A percentile compares a stretch with the other conserved stretches of the same genome.
phyloP scores from a whole-genome alignment of 2,113 vertebrate genomes.

The Phoxinus phoxinus region DNA sequence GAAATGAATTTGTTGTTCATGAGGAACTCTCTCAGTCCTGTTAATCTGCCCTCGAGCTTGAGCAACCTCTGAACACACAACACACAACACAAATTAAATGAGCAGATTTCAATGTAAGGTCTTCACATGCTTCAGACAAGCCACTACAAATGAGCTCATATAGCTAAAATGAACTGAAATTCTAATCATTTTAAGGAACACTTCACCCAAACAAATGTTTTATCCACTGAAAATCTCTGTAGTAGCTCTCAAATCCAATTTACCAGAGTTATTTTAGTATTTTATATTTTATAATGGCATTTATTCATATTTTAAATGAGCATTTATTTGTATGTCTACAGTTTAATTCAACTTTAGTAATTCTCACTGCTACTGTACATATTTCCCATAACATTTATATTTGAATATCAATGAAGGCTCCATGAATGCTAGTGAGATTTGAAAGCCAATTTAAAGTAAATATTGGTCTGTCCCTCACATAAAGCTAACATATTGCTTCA shows the following conservation, averaged over 20 bases:
- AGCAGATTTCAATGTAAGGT: not conserved
- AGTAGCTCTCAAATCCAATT: not conserved
- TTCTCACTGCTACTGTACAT: not conserved
- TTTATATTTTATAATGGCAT: not conserved
- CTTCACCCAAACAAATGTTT: not conserved
- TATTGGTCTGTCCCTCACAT: not conserved
- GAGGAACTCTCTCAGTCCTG: constrained; percentile 83
- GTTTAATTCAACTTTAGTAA: not conserved
- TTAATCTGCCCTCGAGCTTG: constrained; percentile 73
- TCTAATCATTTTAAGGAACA: not conserved
- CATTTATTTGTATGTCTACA: not conserved
- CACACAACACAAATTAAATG: not conserved
- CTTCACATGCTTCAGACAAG: not conserved
- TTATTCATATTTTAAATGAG: not conserved
- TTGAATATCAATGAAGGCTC: not conserved
- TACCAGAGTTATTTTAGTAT: not conserved
- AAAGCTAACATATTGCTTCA: not conserved
- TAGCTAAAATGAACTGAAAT: not conserved
- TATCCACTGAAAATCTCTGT: not conserved
- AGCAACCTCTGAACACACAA: constrained; percentile 70
- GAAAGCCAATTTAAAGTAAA: not conserved
- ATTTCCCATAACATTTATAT: not conserved
- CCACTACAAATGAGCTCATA: not conserved
- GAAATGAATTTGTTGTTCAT: constrained; percentile 87
- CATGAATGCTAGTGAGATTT: not conserved